Percentiles rank a stretch among this genome's conserved stretches.
These are phyloP conservation scores for Clarias pachynema DNA, from an alignment of 2,797 vertebrate genomes.

Conservation along the genomic window DNA sequence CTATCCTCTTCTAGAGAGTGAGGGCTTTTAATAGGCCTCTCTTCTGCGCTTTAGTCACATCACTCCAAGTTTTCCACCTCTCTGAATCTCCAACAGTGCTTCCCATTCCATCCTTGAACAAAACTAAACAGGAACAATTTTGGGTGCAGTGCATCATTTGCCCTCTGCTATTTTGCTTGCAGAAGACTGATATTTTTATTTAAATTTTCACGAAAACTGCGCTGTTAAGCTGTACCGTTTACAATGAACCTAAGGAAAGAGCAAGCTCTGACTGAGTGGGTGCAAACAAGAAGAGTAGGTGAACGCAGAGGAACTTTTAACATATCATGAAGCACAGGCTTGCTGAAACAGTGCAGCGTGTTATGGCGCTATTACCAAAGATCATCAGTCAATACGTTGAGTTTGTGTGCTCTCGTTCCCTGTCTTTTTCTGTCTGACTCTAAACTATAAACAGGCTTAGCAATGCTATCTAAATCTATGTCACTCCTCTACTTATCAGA, in stretches of 20 bases:
- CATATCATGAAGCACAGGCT: background rate
- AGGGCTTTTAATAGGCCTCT: conserved; percentile 57
- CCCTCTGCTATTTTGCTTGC: conserved; percentile 15
- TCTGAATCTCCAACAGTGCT: conserved; percentile 6
- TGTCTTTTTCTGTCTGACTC: conserved; percentile 12
- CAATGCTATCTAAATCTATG: conserved; percentile 47
- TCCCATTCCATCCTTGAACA: background rate
- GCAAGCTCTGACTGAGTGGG: conserved; percentile 16
- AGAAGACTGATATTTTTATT: conserved; percentile 14
- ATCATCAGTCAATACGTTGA: background rate
- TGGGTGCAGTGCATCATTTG: background rate
- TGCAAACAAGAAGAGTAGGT: conserved; percentile 6
- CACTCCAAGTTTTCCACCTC: conserved; percentile 43
- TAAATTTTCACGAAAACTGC: conserved; percentile 3
- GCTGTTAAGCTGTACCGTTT: background rate
- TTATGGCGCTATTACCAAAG: background rate
- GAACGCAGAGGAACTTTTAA: background rate
- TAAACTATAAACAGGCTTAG: conserved; percentile 40
- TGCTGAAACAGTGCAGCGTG: background rate
- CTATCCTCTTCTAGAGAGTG: conserved; percentile 63
- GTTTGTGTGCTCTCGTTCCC: conserved; percentile 39
- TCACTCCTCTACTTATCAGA: conserved; percentile 52
- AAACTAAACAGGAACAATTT: background rate
- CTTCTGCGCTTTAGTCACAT: conserved; percentile 47
- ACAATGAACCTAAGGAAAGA: conserved; percentile 1